Base-by-base conservation (phyloP, 2,113 vertebrate genomes). In the Xiphorhynchus elegans region DNA sequence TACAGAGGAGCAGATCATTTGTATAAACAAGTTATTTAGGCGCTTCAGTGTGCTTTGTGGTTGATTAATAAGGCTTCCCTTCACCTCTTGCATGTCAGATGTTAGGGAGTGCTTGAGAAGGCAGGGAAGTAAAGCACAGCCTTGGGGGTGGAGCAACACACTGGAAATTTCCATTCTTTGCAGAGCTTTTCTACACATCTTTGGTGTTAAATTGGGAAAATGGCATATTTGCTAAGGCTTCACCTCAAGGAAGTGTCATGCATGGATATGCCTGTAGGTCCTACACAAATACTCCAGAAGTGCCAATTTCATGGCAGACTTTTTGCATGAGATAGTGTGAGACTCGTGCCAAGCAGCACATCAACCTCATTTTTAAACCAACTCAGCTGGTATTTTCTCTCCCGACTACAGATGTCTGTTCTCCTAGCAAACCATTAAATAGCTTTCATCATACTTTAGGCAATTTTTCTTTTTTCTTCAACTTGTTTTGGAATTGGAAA, bases 1-100 rank as follows among this genome's bases (percentile, higher is more conserved):
- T 91, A 75, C 58, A 46, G 11, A 3, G 33, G 26, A 78, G 64
- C 77, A 37, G 84, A 96, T 84, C 73, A 89, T 95, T 94, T 92
- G 80, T 92, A 95, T 89, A 91, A 95, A 87, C 94, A 94, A 84
- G 89, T 95, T 91, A 86, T 95, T 93, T 40, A 44, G 84, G 87
- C 75, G 64, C 49, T 64, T 95, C 90, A 74, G 78, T 89, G 77
- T 37, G 82, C 60, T 89, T 92, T 64, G 76, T 1, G 8, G 17
- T 24, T 94, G 91, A 95, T 91, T 84, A 92, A 94, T 95, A 81
- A 78, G 39, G 33, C 31, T 42, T 82, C 52, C 21, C 52, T 78
- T 87, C 2, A 15, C 47, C 73, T 87, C 40, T 46, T 59, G 49
- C 17, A 19, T 23, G 4, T 37, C n/a, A 53, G 64, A 33, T 8